These are phyloP conservation scores for Chaetodon trifascialis DNA, from an alignment of 2,113 vertebrate genomes.

Conservation along the genomic window DNA sequence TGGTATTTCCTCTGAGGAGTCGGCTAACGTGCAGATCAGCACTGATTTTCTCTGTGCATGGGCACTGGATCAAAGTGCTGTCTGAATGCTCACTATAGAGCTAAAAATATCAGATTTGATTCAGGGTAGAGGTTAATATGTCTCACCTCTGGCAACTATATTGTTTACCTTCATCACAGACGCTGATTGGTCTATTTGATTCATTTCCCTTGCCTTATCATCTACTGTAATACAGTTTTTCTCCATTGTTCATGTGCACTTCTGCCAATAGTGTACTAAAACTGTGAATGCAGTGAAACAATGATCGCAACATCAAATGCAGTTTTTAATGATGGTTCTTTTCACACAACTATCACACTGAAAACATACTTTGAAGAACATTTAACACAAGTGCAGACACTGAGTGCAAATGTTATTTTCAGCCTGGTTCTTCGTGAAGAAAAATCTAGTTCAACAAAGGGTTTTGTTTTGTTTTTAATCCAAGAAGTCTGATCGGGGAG, in stretches of 20 bases:
- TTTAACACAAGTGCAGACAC: background rate
- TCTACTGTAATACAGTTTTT: background rate
- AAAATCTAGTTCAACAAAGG: background rate
- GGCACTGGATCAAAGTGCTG: constrained; percentile 58
- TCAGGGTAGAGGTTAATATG: constrained; percentile 49
- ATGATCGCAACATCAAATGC: background rate
- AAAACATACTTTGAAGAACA: background rate
- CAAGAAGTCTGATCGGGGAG: background rate
- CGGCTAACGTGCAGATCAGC: constrained; percentile 64
- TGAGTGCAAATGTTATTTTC: background rate
- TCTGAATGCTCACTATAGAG: background rate
- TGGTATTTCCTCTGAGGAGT: constrained; percentile 66
- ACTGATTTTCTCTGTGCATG: constrained; percentile 29
- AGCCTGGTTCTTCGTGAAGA: background rate
- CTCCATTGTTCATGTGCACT: constrained; percentile 18
- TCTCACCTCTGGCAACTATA: constrained; percentile 39
- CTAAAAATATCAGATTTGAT: constrained; percentile 66
- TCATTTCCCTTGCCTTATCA: constrained; percentile 23
- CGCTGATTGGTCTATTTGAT: constrained; percentile 47
- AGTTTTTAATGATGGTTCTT: background rate
- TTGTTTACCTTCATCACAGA: constrained; percentile 52
- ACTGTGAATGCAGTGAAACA: background rate
- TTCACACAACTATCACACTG: background rate
- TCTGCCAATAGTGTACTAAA: background rate
- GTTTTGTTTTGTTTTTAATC: constrained; percentile 5